These are phyloP conservation scores for Cheilinus undulatus DNA, from an alignment of 2,113 vertebrate species.

Conservation along the genomic window DNA sequence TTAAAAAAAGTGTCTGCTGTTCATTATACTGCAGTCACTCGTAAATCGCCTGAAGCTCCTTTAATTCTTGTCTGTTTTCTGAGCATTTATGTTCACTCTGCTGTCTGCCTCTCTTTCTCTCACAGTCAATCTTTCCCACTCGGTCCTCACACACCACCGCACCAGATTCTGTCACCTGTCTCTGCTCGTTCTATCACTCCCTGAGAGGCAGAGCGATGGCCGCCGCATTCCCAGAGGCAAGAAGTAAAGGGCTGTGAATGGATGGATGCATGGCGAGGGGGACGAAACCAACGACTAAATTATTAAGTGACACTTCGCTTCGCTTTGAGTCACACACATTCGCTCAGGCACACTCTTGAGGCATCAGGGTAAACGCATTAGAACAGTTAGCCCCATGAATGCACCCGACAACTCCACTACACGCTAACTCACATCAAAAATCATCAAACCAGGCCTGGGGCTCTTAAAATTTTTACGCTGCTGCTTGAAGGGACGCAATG, in stretches of 20 bases:
- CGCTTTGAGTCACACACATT: slow-evolving; percentile 57
- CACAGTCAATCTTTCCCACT: slow-evolving; percentile 44
- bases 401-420: slow-evolving; percentile 81
- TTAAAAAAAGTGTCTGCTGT: slow-evolving; percentile 28
- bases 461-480: slow-evolving; percentile 79
- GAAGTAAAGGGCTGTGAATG: slow-evolving; percentile 78
- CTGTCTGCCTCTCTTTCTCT: slow-evolving; percentile 48
- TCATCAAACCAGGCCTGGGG: slow-evolving; percentile 74
- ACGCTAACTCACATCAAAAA: slow-evolving; percentile 78
- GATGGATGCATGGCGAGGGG: slow-evolving; percentile 68
- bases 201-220: slow-evolving; percentile 63
- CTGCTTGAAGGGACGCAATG: slow-evolving; percentile 66
- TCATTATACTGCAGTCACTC: slow-evolving; percentile 54
- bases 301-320: slow-evolving; percentile 79
- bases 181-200: slow-evolving; percentile 70
- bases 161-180: slow-evolving; percentile 71
- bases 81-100: slow-evolving; percentile 26
- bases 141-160: slow-evolving; percentile 58
- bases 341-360: slow-evolving; percentile 52
- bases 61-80: slow-evolving; percentile 40
- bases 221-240: slow-evolving; percentile 75
- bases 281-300: slow-evolving; percentile 79
- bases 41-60: slow-evolving; percentile 53
- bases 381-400: slow-evolving; percentile 83
- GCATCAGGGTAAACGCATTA: slow-evolving; percentile 77